Base-by-base conservation (phyloP, 1,140 invertebrate genomes). In the Caenorhabditis briggsae region DNA sequence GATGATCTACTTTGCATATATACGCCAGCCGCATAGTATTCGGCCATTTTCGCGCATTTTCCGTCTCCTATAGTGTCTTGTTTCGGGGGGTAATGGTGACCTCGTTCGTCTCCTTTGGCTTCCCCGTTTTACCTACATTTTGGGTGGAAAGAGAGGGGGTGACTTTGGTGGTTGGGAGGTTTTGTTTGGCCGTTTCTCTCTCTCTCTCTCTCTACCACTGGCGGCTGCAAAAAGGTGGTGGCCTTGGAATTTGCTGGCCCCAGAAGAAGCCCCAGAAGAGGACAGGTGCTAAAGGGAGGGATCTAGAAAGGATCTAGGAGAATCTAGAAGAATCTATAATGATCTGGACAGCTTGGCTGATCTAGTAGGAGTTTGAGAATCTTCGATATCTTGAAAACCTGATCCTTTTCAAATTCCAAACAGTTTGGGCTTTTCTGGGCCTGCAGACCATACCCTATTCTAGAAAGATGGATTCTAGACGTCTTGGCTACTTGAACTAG, bases 111-210 rank as follows among this genome's bases (percentile, higher is more conserved):
- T 23, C 16, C 64, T 12, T 78, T 46, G 20, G 48, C 46, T 16
- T 53, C 23, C 18, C 20, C 70, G 8, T 78, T 70, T 64, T 70
- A 50, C 70, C 70, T 50, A 50, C 46, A 50, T 25, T n/a, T 78
- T 70, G 64, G 64, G 20, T 25, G 59, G 23, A 18, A n/a, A 11
- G n/a, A 58, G n/a, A 18, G 59, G 59, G 20, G 41, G 64, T 70
- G 20, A n/a, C 12, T 53, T 53, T 53, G 33, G 64, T 43, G 14
- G 64, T 70, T 14, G 25, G 9, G 23, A 11, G 33, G 23, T 65
- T 65, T 78, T 78, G 70, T 78, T 78, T 78, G 70, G 70, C 46
- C 70, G 53, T 78, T n/a, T 7, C 6, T n/a, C 16, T 46, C 41
- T 70, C 16, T 11, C 46, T 78, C 5, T 7, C 6, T n/a, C 16